Base-by-base conservation (phyloP, 1,140 invertebrate genomes). In the Luehdorfia chinensis region DNA sequence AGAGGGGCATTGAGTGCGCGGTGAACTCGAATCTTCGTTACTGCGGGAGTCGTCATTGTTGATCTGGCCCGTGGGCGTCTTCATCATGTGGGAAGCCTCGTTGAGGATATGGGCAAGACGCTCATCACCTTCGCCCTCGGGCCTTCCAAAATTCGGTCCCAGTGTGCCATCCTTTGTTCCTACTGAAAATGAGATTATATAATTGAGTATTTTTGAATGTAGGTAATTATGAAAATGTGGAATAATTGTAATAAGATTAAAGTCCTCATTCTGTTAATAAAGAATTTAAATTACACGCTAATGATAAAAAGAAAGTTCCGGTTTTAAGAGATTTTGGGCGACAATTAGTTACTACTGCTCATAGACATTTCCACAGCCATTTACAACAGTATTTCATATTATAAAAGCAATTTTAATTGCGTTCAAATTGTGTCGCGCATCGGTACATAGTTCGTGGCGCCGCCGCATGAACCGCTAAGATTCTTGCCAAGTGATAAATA, bases 61-160 rank as follows among this genome's bases (percentile, higher is more conserved):
- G 25, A 60, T 58, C 32, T 71, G 77, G 13, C 60, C 56, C 0
- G 72, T 75, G 6, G 84, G 85, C 19, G 88, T 88, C 61, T 90
- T 90, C 79, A 90, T 89, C 62, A 94, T 88, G 54, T 94, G 93
- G 14, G 93, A 93, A 1, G 97, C 96, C 74, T 98, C 97, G 66
- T 90, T 96, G 7, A 98, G 90, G 69, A 98, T 98, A 76, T 97
- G 96, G 9, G 94, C 95, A 44, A 99, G 94, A 47, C 97, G 90
- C 68, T 99, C 97, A 67, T 98, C 97, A 19, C 94, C 96, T 56
- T 94, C 93, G 48, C 94, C 92, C 37, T 93, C 91, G 33, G 91
- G 87, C 25, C 90, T 85, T 47, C 93, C 92, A 66, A 94, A 94
- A 3, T 75, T 78, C 30, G 92, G 88, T 48, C 93, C 92, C 79